Evolutionary conservation across 2,113 vertebrate genomes (phyloP).

Genomic region (Prietella phreatophila): DNA sequence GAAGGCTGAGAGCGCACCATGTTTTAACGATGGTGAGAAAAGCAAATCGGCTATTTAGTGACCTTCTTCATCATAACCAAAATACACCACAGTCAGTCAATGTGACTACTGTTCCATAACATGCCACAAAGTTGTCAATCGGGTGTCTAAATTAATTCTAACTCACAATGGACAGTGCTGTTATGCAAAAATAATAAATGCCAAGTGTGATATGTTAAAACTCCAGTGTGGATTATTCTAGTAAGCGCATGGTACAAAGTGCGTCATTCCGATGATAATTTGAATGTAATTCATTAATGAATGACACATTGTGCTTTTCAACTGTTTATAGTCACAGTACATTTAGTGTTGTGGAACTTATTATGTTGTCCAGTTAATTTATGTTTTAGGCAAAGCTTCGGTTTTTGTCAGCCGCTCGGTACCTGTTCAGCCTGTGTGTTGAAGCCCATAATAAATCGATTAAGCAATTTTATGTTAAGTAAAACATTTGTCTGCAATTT

Average conservation of each 20-base stretch:
- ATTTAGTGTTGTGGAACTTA: not conserved
- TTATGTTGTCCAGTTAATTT: not conserved
- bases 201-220: not conserved
- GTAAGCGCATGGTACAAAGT: not conserved
- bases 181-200: not conserved
- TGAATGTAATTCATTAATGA: not conserved
- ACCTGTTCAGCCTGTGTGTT: no score
- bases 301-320: not conserved
- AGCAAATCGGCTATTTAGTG: not conserved
- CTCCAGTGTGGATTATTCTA: not conserved
- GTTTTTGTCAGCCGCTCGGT: not conserved
- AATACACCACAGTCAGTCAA: not conserved
- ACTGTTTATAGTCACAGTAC: not conserved
- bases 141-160: not conserved
- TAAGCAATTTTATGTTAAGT: not conserved
- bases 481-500: not conserved
- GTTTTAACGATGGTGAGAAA: not conserved
- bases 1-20: not conserved
- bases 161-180: not conserved
- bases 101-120: not conserved
- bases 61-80: not conserved
- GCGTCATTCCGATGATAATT: not conserved
- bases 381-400: not conserved
- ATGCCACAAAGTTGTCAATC: not conserved
- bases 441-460: not conserved